These are phyloP conservation scores for Teleogryllus oceanicus DNA, from an alignment of 2,888 invertebrate species.

Conservation along the genomic window DNA sequence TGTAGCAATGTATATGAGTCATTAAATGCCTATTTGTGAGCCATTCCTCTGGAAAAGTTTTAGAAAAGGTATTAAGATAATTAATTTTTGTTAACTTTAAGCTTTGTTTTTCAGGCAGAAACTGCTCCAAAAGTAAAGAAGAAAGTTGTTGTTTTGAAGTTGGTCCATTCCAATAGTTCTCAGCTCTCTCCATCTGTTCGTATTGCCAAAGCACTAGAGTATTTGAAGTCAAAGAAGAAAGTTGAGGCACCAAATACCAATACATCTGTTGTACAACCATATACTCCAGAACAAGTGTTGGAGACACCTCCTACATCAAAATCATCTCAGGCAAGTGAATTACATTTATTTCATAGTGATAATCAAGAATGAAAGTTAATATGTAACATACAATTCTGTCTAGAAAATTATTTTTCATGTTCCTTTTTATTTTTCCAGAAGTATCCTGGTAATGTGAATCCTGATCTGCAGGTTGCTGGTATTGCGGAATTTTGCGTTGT, in stretches of 20 bases:
- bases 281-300: too few species aligned
- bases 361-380: too few species aligned
- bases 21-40: too few species aligned
- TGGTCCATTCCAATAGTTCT: background rate
- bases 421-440: background rate
- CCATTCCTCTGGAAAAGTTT: too few species aligned
- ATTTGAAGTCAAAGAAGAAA: background rate
- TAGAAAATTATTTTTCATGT: background rate
- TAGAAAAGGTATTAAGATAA: too few species aligned
- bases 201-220: background rate
- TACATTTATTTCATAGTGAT: too few species aligned
- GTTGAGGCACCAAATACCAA: background rate
- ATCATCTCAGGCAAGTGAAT: too few species aligned
- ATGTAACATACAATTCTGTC: too few species aligned
- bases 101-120: background rate
- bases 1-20: too few species aligned
- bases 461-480: background rate
- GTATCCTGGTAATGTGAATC: background rate
- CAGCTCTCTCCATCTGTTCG: background rate
- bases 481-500: constrained; percentile 1
- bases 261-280: background rate
- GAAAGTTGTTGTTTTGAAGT: background rate
- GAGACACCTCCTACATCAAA: too few species aligned
- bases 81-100: too few species aligned
- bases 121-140: background rate